These are phyloP conservation scores for Engraulis encrasicolus DNA, from an alignment of 2,113 vertebrate genomes.

Conservation along the genomic window DNA sequence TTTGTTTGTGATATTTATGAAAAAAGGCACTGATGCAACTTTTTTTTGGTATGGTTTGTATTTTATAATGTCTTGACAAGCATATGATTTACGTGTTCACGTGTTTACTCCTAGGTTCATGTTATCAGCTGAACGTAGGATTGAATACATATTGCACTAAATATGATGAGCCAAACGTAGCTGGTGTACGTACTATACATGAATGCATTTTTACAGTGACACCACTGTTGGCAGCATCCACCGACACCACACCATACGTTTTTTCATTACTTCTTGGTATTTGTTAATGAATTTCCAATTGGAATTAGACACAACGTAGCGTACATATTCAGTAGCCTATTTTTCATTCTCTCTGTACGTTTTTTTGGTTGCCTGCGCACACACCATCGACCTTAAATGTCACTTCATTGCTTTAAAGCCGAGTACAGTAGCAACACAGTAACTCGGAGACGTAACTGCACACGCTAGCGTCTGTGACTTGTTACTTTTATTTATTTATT, in stretches of 20 bases:
- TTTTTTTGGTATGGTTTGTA: slow-evolving; percentile 39
- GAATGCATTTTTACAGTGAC: slow-evolving; percentile 24
- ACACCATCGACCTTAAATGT: slow-evolving; percentile 83
- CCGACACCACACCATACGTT: slow-evolving; percentile 1
- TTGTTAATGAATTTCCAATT: neutral
- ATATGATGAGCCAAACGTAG: slow-evolving; percentile 46
- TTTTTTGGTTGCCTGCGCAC: slow-evolving; percentile 75
- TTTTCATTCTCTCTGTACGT: slow-evolving; percentile 61
- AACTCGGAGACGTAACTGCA: slow-evolving; percentile 23
- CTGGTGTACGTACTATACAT: slow-evolving; percentile 23
- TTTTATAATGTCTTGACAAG: slow-evolving; percentile 25
- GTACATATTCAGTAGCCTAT: slow-evolving; percentile 38
- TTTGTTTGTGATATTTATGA: slow-evolving; percentile 39
- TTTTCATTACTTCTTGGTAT: neutral
- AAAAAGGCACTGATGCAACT: slow-evolving; percentile 42
- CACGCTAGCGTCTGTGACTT: slow-evolving; percentile 18
- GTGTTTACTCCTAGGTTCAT: slow-evolving; percentile 29
- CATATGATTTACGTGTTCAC: slow-evolving; percentile 23
- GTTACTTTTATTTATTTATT: slow-evolving; percentile 31
- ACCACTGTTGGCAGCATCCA: slow-evolving; percentile 17
- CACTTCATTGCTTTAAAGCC: slow-evolving; percentile 55
- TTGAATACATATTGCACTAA: slow-evolving; percentile 52
- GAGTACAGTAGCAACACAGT: slow-evolving; percentile 26
- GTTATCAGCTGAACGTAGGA: slow-evolving; percentile 15
- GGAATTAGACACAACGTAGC: slow-evolving; percentile 29